Evolutionary conservation across 2,113 vertebrate species (phyloP).

Genomic region (Lepus americanus): DNA sequence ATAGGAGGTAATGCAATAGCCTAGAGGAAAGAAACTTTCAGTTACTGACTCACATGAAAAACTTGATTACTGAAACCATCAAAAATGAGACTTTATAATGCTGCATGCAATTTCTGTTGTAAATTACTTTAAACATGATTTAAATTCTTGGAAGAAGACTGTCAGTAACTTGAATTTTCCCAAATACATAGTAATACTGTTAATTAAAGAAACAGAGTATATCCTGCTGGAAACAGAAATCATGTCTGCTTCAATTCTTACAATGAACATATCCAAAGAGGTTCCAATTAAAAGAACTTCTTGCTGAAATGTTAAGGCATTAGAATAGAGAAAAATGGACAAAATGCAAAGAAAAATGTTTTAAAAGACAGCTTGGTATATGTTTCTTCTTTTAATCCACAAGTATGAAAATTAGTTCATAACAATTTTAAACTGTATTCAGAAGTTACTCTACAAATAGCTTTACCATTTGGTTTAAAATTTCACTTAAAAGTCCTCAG

Average conservation of each 20-base stretch:
- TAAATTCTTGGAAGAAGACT: constrained; percentile 41
- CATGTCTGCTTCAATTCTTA: constrained; percentile 29
- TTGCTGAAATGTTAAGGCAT: not conserved
- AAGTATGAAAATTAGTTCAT: not conserved
- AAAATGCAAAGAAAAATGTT: not conserved
- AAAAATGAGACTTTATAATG: constrained; percentile 52
- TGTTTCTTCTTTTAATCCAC: not conserved
- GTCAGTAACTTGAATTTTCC: constrained; percentile 62
- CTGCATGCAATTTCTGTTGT: not conserved
- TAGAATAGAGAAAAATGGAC: not conserved
- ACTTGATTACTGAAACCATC: constrained; percentile 1
- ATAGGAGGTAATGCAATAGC: constrained; percentile 99
- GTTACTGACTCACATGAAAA: constrained; percentile 62
- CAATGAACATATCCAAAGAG: constrained; percentile 16
- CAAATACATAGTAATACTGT: constrained; percentile 5
- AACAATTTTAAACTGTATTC: constrained; percentile 42
- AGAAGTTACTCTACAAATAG: constrained; percentile 1
- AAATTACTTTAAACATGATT: constrained; percentile 19
- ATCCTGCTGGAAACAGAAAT: not conserved
- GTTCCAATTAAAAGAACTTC: constrained; percentile 6
- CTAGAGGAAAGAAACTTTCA: constrained; percentile 84
- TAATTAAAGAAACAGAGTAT: constrained; percentile 34
- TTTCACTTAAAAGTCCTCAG: constrained; percentile 39
- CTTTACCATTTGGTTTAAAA: constrained; percentile 40
- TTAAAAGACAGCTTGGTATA: not conserved